Evolutionary conservation across 2,797 vertebrate genomes (phyloP).

Genomic region (Pseudomugil tenellus): DNA sequence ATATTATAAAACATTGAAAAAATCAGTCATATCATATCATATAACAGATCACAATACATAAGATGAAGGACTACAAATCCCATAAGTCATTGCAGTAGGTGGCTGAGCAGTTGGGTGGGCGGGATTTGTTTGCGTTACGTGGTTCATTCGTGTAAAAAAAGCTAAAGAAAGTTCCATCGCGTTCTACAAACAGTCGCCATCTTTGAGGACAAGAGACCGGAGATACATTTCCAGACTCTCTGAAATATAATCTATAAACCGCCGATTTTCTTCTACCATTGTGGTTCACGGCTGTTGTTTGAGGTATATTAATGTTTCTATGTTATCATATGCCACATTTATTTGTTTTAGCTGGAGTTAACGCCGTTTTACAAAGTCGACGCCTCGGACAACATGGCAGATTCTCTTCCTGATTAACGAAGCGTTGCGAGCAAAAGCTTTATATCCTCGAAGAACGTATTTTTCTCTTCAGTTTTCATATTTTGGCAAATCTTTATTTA

Average conservation of each 20-base stretch:
- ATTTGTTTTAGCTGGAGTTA: neutral
- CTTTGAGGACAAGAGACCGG: slow-evolving; percentile 36
- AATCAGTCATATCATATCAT: too few relatives aligned
- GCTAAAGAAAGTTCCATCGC: slow-evolving; percentile 33
- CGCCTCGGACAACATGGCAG: neutral
- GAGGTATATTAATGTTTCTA: slow-evolving; percentile 43
- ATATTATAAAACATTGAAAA: too few relatives aligned
- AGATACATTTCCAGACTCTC: neutral
- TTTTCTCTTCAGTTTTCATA: neutral
- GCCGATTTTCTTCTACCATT: fast-evolving
- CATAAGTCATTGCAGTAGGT: fast-evolving
- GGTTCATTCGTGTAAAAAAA: slow-evolving; percentile 1
- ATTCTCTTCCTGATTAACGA: neutral
- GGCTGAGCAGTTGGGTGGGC: slow-evolving; percentile 13
- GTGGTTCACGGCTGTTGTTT: neutral
- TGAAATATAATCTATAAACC: slow-evolving; percentile 6
- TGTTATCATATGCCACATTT: neutral
- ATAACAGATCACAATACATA: too few relatives aligned
- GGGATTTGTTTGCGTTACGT: slow-evolving; percentile 15
- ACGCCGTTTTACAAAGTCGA: neutral
- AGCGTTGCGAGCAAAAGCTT: neutral
- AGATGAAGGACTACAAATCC: neutral
- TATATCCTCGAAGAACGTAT: neutral
- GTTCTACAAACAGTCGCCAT: slow-evolving; percentile 62
- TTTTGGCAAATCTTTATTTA: neutral